Conservation (phyloP, 2,797 vertebrate species). For the Leontopithecus rosalia region DNA sequence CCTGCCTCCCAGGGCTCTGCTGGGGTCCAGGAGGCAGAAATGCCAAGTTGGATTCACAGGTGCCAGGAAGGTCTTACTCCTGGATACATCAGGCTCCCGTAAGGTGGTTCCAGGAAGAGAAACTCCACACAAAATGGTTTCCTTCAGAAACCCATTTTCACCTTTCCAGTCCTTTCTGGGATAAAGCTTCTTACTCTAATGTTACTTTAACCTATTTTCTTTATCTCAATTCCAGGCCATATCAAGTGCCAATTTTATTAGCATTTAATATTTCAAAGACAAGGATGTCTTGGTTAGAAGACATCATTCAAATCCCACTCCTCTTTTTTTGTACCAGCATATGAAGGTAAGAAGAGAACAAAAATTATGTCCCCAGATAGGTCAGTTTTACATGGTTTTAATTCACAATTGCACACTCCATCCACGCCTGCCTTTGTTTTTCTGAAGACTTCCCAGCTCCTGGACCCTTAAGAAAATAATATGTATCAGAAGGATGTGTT, state of each 20-base stretch:
- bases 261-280: not conserved
- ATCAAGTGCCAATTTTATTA: not conserved
- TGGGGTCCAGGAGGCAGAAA: slow-evolving; percentile 33
- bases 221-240: not conserved
- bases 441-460: not conserved
- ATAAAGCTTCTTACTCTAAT: not conserved
- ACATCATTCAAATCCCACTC: not conserved
- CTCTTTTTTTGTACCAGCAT: not conserved
- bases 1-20: not conserved
- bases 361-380: not conserved
- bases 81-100: not conserved
- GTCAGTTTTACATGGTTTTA: not conserved
- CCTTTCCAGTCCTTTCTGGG: not conserved
- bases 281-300: not conserved
- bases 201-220: not conserved
- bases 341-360: not conserved
- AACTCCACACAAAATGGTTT: not conserved
- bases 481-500: not conserved
- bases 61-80: not conserved
- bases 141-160: not conserved
- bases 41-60: not conserved
- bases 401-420: not conserved
- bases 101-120: not conserved
- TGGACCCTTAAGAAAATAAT: not conserved
- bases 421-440: not conserved